These are phyloP conservation scores for Origma solitaria DNA, from an alignment of 2,113 vertebrate genomes.

Conservation along the genomic window DNA sequence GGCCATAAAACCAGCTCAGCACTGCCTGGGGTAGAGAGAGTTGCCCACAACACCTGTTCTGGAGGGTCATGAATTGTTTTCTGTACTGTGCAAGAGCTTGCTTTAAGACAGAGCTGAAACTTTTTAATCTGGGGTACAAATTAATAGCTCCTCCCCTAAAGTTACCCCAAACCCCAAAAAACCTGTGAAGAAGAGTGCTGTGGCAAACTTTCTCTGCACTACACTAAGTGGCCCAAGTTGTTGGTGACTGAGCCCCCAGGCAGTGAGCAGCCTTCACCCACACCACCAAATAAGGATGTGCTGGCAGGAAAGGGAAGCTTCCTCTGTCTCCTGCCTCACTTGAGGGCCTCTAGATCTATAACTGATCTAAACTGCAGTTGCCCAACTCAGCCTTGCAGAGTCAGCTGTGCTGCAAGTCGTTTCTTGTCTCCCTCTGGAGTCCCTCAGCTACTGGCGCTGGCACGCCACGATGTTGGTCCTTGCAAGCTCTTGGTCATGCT, in stretches of 20 bases:
- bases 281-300: conserved; percentile 36
- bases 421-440: conserved; percentile 28
- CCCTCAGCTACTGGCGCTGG: background rate
- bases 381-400: conserved; percentile 33
- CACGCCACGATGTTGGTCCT: fast-evolving
- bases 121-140: background rate
- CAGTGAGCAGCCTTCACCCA: background rate
- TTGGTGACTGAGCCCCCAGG: background rate
- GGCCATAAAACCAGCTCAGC: background rate
- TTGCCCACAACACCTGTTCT: fast-evolving
- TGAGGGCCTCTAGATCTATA: conserved; percentile 59
- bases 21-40: background rate
- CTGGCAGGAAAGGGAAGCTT: conserved; percentile 19
- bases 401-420: conserved; percentile 49
- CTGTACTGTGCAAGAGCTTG: fast-evolving
- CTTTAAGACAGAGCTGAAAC: background rate
- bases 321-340: conserved; percentile 28
- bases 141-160: background rate
- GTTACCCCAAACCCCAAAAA: background rate
- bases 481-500: background rate
- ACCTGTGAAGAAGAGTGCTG: background rate
- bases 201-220: background rate
- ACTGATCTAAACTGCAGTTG: conserved; percentile 43
- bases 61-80: background rate
- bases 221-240: background rate